Percentiles rank a stretch among this genome's conserved stretches.
Evolutionary conservation across 1,140 invertebrate genomes (phyloP).

Genomic region (Pinna nobilis): DNA sequence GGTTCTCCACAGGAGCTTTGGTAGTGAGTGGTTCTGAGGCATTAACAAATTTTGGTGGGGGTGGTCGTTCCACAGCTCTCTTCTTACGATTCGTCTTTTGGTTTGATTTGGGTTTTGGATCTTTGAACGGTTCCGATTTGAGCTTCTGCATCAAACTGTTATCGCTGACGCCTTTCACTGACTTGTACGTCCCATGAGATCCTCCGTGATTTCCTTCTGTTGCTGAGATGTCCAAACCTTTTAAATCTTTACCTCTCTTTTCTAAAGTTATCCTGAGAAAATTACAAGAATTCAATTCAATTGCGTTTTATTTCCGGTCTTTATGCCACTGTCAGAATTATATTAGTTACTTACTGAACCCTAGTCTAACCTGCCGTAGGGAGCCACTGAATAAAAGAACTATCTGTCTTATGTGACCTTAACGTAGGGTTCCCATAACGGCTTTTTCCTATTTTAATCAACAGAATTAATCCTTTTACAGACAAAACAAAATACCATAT

Average conservation of each 20-base stretch:
- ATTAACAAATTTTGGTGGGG: background rate
- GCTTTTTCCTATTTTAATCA: too few relatives aligned
- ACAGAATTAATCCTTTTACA: too few relatives aligned
- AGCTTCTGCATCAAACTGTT: slow-evolving; percentile 9
- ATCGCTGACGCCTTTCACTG: slow-evolving; percentile 21
- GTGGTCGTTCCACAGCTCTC: background rate
- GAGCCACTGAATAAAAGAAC: too few relatives aligned
- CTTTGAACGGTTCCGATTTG: background rate
- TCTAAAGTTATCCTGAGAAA: slow-evolving; percentile 77
- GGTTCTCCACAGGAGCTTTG: background rate
- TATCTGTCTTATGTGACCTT: too few relatives aligned
- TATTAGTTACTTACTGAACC: too few relatives aligned
- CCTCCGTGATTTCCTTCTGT: too few relatives aligned
- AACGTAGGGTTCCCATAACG: too few relatives aligned
- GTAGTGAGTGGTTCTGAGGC: background rate
- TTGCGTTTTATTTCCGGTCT: too few relatives aligned
- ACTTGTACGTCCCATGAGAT: background rate
- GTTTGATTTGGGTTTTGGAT: background rate
- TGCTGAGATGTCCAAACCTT: slow-evolving; percentile 71
- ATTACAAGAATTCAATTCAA: too few relatives aligned
- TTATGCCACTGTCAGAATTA: too few relatives aligned
- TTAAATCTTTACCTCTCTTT: slow-evolving; percentile 72
- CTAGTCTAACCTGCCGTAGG: too few relatives aligned
- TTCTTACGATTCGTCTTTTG: background rate
- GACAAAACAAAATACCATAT: too few relatives aligned